Conservation (phyloP, 2,113 vertebrate genomes). For the Glaucidium brasilianum region DNA sequence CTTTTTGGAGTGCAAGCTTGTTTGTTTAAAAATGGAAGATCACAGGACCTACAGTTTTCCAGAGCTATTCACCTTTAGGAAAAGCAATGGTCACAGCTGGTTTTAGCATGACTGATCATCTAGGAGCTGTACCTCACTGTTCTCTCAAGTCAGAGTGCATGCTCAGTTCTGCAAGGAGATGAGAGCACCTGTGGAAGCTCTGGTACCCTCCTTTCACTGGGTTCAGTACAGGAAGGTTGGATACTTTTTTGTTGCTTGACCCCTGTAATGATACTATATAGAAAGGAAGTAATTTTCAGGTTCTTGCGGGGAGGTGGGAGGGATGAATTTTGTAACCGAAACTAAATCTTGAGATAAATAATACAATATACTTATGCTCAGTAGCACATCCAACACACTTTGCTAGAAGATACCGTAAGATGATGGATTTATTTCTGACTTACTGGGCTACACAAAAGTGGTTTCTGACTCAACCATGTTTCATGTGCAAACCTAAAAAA, state of each 20-base stretch:
- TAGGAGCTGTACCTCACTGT: background rate
- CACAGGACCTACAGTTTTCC: background rate
- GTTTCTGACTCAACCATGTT: background rate
- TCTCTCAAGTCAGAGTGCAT: background rate
- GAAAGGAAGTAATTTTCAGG: background rate
- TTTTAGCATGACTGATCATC: background rate
- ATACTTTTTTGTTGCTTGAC: background rate
- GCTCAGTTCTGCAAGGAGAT: background rate
- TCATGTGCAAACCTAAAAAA: background rate
- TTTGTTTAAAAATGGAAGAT: background rate
- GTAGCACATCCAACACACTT: background rate
- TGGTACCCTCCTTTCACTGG: background rate
- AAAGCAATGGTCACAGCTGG: background rate
- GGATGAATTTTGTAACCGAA: background rate
- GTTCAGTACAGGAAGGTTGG: background rate
- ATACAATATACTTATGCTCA: background rate
- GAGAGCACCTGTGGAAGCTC: background rate
- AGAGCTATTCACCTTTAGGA: background rate
- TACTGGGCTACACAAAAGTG: background rate
- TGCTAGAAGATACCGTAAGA: background rate
- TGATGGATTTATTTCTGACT: background rate
- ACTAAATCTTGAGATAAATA: background rate
- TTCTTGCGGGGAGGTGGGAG: background rate
- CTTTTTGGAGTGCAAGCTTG: accelerated
- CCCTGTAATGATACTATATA: background rate